phyloP scores from a whole-genome alignment of 2,113 vertebrate genomes.

The Syngnathus floridae region DNA sequence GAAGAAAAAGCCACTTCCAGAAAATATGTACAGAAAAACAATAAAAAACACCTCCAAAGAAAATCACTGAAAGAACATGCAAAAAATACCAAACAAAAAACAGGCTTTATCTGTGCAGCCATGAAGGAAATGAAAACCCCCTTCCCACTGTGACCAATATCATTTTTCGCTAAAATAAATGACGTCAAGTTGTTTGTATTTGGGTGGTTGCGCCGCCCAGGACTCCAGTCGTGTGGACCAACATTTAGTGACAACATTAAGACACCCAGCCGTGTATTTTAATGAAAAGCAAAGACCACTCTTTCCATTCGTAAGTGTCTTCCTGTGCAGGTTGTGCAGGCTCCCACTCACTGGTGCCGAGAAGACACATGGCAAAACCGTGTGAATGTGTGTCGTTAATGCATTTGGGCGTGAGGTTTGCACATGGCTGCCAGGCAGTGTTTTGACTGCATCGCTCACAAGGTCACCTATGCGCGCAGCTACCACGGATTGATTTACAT shows the following conservation, averaged over 20 bases:
- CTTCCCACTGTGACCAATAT: conserved; percentile 38
- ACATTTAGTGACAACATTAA: conserved; percentile 58
- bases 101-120: background rate
- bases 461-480: conserved; percentile 61
- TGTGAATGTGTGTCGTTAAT: conserved; percentile 15
- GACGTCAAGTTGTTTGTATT: conserved; percentile 41
- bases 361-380: conserved; percentile 12
- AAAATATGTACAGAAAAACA: too few species aligned
- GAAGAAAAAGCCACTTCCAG: too few species aligned
- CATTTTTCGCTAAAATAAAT: conserved; percentile 47
- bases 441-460: conserved; percentile 41
- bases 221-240: conserved; percentile 33
- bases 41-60: background rate
- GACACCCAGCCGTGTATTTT: conserved; percentile 56
- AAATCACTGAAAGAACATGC: background rate
- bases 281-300: conserved; percentile 58
- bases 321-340: conserved; percentile 36
- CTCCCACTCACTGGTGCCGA: background rate
- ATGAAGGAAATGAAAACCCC: background rate
- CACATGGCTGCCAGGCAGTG: conserved; percentile 24
- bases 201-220: conserved; percentile 31
- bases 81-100: too few species aligned
- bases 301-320: conserved; percentile 48
- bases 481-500: conserved; percentile 53
- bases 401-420: conserved; percentile 35